These are phyloP conservation scores for Halichoerus grypus DNA, from an alignment of 2,113 vertebrate species.

Conservation along the genomic window DNA sequence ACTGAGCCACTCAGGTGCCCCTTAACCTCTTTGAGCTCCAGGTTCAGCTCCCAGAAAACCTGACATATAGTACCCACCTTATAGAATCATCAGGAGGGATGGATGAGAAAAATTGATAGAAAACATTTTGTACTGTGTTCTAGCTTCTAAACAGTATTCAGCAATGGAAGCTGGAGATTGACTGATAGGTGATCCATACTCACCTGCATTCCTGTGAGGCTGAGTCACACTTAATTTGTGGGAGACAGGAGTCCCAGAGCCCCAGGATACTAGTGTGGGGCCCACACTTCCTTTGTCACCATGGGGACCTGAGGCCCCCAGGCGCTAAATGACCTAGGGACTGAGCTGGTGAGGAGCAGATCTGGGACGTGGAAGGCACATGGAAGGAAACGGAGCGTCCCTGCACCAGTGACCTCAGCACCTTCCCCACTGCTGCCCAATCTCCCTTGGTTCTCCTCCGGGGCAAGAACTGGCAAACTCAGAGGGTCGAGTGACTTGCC, in stretches of 20 bases:
- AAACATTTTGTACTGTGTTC: neutral
- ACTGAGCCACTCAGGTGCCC: neutral
- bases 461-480: neutral
- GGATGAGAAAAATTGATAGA: neutral
- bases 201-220: neutral
- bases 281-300: accelerated
- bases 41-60: neutral
- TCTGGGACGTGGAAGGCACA: neutral
- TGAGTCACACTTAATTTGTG: neutral
- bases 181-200: neutral
- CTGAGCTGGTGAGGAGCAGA: neutral
- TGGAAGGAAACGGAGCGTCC: neutral
- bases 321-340: neutral
- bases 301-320: too few relatives aligned
- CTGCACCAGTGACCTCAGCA: too few relatives aligned
- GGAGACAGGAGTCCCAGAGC: neutral
- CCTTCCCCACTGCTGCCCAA: neutral
- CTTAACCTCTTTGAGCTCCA: neutral
- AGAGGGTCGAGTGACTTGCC: neutral
- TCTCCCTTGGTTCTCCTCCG: neutral
- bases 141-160: neutral
- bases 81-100: neutral
- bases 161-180: neutral
- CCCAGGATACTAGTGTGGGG: neutral
- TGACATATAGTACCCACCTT: too few relatives aligned